Evolutionary conservation across 2,113 vertebrate species (phyloP).

Genomic region (Ctenomys sociabilis): DNA sequence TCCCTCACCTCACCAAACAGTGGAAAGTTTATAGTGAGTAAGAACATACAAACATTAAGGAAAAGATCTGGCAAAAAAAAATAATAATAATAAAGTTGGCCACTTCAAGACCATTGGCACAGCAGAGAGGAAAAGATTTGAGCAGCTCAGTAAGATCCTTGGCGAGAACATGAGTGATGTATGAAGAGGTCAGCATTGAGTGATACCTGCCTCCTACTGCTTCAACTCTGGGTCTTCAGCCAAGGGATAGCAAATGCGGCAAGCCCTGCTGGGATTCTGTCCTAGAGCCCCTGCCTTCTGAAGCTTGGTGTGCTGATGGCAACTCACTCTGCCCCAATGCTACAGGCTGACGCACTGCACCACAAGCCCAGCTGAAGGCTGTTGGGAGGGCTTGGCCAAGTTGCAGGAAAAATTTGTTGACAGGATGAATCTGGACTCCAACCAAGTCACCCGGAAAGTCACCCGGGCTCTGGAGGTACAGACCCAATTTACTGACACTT

Average conservation of each 20-base stretch:
- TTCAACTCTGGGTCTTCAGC: background rate
- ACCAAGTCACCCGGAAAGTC: constrained; percentile 59
- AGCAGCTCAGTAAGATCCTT: background rate
- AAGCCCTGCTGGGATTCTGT: background rate
- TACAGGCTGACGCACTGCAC: background rate
- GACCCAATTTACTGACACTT: constrained; percentile 49
- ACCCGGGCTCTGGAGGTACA: constrained; percentile 14
- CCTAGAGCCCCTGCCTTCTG: background rate
- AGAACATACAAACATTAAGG: constrained; percentile 18
- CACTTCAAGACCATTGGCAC: background rate
- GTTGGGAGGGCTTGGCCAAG: background rate
- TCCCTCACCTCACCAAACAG: background rate
- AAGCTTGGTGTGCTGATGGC: background rate
- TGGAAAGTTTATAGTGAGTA: background rate
- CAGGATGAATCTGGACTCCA: constrained; percentile 49
- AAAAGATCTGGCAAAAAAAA: background rate
- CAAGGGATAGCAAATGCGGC: background rate
- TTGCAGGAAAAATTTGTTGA: constrained; percentile 45
- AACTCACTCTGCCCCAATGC: background rate
- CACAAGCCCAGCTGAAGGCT: background rate
- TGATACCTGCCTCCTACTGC: background rate
- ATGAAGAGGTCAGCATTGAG: background rate
- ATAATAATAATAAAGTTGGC: background rate
- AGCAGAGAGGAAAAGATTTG: background rate
- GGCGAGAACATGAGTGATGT: background rate